Conservation (phyloP, 2,888 invertebrate species). For the Dasypolia templi region DNA sequence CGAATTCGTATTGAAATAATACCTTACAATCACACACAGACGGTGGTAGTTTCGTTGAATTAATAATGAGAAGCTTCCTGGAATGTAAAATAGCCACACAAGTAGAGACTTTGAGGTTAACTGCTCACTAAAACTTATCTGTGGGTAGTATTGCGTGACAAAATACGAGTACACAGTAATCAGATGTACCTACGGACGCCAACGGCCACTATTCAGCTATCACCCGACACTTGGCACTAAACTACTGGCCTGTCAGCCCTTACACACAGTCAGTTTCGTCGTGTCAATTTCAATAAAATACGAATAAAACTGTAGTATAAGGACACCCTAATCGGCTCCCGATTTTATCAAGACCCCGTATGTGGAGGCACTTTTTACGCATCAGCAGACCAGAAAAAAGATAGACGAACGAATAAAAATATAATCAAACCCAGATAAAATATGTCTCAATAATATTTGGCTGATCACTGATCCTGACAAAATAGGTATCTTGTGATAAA, state of each 20-base stretch:
- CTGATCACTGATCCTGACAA: slow-evolving; percentile 29
- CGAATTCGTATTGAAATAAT: slow-evolving; percentile 26
- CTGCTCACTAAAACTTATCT: slow-evolving; percentile 73
- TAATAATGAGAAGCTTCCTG: slow-evolving; percentile 43
- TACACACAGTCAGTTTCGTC: slow-evolving; percentile 80
- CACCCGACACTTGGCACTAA: slow-evolving; percentile 76
- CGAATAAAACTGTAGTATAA: slow-evolving; percentile 81
- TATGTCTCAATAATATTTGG: slow-evolving; percentile 52
- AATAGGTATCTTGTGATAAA: slow-evolving; percentile 26
- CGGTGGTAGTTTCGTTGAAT: slow-evolving; percentile 30
- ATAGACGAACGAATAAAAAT: slow-evolving; percentile 68
- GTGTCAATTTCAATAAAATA: slow-evolving; percentile 84
- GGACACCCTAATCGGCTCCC: slow-evolving; percentile 79
- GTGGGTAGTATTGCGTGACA: slow-evolving; percentile 83
- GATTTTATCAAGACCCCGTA: slow-evolving; percentile 79
- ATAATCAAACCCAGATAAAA: slow-evolving; percentile 53
- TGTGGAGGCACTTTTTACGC: slow-evolving; percentile 78
- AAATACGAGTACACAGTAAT: slow-evolving; percentile 80
- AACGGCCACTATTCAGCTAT: slow-evolving; percentile 70
- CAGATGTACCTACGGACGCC: slow-evolving; percentile 78
- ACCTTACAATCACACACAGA: slow-evolving; percentile 6
- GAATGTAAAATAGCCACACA: slow-evolving; percentile 14
- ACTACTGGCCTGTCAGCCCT: slow-evolving; percentile 81
- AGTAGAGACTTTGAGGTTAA: slow-evolving; percentile 50
- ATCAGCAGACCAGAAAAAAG: slow-evolving; percentile 71